Conservation (phyloP, 2,113 vertebrate genomes). For the Neotoma lepida region DNA sequence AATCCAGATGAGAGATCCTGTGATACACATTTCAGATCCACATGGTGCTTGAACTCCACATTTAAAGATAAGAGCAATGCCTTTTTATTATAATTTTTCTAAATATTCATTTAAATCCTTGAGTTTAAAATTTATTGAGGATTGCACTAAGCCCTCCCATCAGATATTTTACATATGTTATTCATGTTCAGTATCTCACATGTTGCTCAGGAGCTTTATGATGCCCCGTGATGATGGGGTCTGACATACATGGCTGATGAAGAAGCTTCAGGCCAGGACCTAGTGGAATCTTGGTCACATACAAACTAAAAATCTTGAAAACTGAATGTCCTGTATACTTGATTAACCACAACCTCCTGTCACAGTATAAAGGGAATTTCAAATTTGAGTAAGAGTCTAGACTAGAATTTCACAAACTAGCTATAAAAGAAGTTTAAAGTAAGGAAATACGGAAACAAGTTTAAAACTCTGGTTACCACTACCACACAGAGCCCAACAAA, state of each 20-base stretch:
- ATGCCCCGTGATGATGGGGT: neutral
- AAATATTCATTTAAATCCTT: neutral
- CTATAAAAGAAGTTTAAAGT: neutral
- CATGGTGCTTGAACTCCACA: neutral
- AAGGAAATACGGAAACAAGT: neutral
- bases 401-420: slow-evolving; percentile 27
- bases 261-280: neutral
- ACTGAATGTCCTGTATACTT: neutral
- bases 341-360: neutral
- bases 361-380: neutral
- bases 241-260: neutral
- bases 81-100: slow-evolving; percentile 42
- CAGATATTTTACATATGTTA: neutral
- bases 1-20: neutral
- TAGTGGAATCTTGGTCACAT: neutral
- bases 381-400: neutral
- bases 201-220: neutral
- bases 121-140: neutral
- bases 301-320: neutral
- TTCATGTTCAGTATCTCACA: neutral
- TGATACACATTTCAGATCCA: neutral
- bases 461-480: neutral
- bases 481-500: neutral
- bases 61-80: neutral
- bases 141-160: neutral